Evolutionary conservation across 37 sponge, comb jelly and placozoan genomes (phyloP), one percentile per base, ranked within the genome.

Genomic region (Agelas oroides): DNA sequence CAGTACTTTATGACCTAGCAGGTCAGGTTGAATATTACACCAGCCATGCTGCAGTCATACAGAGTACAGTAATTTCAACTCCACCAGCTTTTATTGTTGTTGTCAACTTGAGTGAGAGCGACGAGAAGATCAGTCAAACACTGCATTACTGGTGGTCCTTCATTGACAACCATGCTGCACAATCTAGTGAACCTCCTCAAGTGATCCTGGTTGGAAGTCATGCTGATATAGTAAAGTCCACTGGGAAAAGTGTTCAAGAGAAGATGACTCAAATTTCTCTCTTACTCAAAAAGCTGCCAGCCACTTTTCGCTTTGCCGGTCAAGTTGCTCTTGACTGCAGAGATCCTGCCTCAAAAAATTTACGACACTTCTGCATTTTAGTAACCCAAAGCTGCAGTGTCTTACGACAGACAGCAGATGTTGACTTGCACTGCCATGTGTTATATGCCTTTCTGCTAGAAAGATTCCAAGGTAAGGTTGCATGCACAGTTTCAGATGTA

Each of bases 171-270:
- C 36, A 73, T 24, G 21, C 27, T 23, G 21, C 52, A 12, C 33
- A 66, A 28, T 65, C 25, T 17, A 64, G 35, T 6, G 32, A 38
- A 25, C 57, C 58, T 23, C 64, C 84, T 61, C 74, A 83, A 24
- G 37, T 83, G 31, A 73, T 83, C 13, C 39, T 83, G 20, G 65
- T 73, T 73, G 84, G 84, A n/a, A n/a, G n/a, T n/a, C n/a, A n/a
- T n/a, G n/a, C n/a, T n/a, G n/a, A n/a, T n/a, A n/a, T n/a, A n/a
- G 15, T 36, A 24, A 34, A 38, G 11, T 8, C 11, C 27, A 6
- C 24, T 18, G 71, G 24, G 31, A 31, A 21, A 33, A 32, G 21
- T 21, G 70, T 34, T 6, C 28, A 21, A 32, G 70, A 33, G 21
- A 31, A 5, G 35, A 69, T 69, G 37, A 28, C 35, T 3, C 14